These are phyloP conservation scores for Hyposoter didymator DNA, from an alignment of 2,888 invertebrate genomes.

Conservation along the genomic window DNA sequence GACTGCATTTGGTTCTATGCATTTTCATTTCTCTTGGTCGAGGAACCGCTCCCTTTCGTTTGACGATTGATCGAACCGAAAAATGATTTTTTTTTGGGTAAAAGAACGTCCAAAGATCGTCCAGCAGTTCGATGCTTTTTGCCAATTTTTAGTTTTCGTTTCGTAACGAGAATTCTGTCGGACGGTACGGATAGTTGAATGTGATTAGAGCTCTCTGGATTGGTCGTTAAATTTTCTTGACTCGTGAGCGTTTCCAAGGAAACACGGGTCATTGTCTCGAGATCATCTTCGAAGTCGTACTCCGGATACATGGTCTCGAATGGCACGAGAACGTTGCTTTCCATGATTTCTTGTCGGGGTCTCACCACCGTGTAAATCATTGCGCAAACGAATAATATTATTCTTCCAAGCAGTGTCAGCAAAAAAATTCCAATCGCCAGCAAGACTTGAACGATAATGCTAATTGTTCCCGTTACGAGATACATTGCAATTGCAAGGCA, in stretches of 20 bases:
- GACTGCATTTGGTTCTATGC: background rate
- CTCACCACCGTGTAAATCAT: constrained; percentile 69
- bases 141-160: constrained; percentile 26
- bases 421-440: constrained; percentile 69
- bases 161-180: constrained; percentile 32
- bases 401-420: constrained; percentile 68
- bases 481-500: constrained; percentile 74
- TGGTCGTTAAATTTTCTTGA: constrained; percentile 36
- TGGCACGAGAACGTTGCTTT: constrained; percentile 48
- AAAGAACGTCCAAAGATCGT: constrained; percentile 65
- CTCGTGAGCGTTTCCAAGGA: constrained; percentile 74
- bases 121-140: constrained; percentile 33
- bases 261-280: constrained; percentile 72
- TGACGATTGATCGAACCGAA: background rate
- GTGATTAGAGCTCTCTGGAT: background rate
- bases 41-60: background rate
- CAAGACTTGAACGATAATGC: constrained; percentile 68
- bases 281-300: constrained; percentile 74
- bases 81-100: constrained; percentile 45
- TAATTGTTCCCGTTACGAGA: constrained; percentile 70
- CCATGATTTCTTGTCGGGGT: constrained; percentile 51
- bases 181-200: constrained; percentile 18
- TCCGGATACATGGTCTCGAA: constrained; percentile 77
- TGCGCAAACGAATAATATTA: constrained; percentile 70
- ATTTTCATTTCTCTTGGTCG: background rate